Base-by-base conservation (phyloP, 2,888 invertebrate species). In the Halictus ligatus region DNA sequence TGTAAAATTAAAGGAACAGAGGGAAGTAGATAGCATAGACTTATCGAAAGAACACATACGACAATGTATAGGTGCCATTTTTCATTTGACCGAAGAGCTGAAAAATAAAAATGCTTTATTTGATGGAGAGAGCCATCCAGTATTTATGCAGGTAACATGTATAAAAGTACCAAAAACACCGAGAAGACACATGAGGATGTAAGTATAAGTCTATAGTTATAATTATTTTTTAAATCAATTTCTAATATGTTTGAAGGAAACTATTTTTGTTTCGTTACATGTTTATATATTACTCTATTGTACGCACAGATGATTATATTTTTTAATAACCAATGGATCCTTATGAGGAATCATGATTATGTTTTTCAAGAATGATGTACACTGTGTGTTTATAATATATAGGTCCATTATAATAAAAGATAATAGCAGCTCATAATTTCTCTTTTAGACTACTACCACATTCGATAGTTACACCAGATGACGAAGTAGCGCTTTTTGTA, bases 401-500 rank as follows among this genome's bases (percentile, higher is more conserved):
- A 35, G 40, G 21, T 74, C 10, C 46, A 46, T 60, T 71, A 40
- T 78, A 50, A 29, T 58, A 6, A 64, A 54, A 71, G 48, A 1
- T 80, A 74, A 25, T 76, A 25, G 75, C 13, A 0, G 2, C 43
- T 25, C 0, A 25, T 8, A 35, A 67, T 71, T 69, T 69, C 64
- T 80, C 69, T 93, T 93, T 67, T 82, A 96, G 96, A 72, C 92
- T 93, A 18, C 91, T 97, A 13, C 97, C 97, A 75, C 96, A 98
- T 93, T 96, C 97, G 3, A 94, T 98, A 69, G 95, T 97, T n/a
- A 96, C 96, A 54, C 96, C 96, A 3, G 96, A 96, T 4, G 96
- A 97, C 84, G 98, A 98, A 90, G 96, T 98, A 40, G 98, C 98
- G 86, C 94, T 98, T 21, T 97, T 98, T 93, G 98, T 98, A 54